Evolutionary conservation across 2,797 vertebrate genomes (phyloP).

Genomic region (Lerista edwardsae): DNA sequence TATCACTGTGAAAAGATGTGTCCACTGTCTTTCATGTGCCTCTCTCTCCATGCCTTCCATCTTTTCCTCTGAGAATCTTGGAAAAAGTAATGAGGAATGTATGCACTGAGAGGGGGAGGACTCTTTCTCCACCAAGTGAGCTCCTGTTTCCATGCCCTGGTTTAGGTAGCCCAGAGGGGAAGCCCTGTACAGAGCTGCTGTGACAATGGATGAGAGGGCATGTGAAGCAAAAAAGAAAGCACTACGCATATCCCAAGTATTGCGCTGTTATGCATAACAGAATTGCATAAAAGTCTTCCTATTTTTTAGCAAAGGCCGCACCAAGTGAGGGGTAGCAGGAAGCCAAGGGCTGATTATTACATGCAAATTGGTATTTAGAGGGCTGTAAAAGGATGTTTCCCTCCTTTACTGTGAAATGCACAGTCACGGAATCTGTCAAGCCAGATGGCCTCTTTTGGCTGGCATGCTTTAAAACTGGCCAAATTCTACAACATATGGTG

Average conservation of each 20-base stretch:
- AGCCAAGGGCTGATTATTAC: conserved; percentile 6
- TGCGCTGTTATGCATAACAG: not conserved
- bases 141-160: not conserved
- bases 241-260: not conserved
- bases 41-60: not conserved
- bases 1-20: too few relatives aligned
- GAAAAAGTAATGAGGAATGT: not conserved
- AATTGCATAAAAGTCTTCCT: too few relatives aligned
- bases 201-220: not conserved
- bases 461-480: not conserved
- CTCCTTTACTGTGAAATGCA: conserved; percentile 10
- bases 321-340: not conserved
- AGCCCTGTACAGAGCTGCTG: not conserved
- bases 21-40: not conserved
- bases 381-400: conserved; percentile 3
- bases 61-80: not conserved
- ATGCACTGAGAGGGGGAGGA: too few relatives aligned
- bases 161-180: not conserved
- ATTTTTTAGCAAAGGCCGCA: too few relatives aligned
- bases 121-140: not conserved
- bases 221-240: not conserved
- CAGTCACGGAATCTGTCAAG: conserved; percentile 15
- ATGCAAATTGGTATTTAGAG: conserved; percentile 6
- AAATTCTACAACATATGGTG: not conserved
- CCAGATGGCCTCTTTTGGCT: conserved; percentile 17